Base-by-base conservation (phyloP, 37 sponge, comb jelly and placozoan species). In the Corticium candelabrum region DNA sequence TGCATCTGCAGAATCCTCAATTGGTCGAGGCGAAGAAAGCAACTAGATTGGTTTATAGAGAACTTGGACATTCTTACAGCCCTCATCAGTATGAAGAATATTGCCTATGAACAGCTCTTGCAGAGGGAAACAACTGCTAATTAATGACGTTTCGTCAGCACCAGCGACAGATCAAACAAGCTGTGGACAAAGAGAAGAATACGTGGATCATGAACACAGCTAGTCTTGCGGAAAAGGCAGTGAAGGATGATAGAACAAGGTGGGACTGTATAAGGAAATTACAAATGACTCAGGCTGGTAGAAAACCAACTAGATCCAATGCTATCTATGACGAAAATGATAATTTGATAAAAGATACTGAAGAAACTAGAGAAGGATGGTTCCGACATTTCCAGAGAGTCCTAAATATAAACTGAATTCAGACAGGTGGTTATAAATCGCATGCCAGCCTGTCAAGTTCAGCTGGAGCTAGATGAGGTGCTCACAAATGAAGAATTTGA, bases 201-300 rank as follows among this genome's bases (percentile, higher is more conserved):
- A 70, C 5, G 21, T 70, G 74, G 74, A 11, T 70, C 74, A 34
- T 29, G 35, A 70, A 34, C n/a, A 34, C 35, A 11, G 77, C 77
- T 3, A 3, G 29, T 31, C 35, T 39, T 27, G 77, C 77, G 39
- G 77, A 76, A 34, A 34, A 76, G 37, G 40, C 77, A 3, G 39
- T n/a, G 40, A 76, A 76, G 39, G 77, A 78, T 68, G 79, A 67
- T 4, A 67, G 40, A 15, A 15, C 30, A 3, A 3, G 77, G 40
- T 76, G 77, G 77, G 40, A 15, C n/a, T n/a, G n/a, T n/a, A n/a
- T n/a, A n/a, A n/a, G n/a, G n/a, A n/a, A n/a, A n/a, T n/a, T n/a
- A n/a, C n/a, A 39, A 41, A 11, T 21, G 34, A 27, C n/a, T n/a
- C n/a, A n/a, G n/a, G n/a, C n/a, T n/a, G n/a, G n/a, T n/a, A n/a